A percentile compares a stretch with the other conserved stretches of the same genome.
Conservation (phyloP, 1,140 invertebrate genomes). For the Bombus waltoni region DNA sequence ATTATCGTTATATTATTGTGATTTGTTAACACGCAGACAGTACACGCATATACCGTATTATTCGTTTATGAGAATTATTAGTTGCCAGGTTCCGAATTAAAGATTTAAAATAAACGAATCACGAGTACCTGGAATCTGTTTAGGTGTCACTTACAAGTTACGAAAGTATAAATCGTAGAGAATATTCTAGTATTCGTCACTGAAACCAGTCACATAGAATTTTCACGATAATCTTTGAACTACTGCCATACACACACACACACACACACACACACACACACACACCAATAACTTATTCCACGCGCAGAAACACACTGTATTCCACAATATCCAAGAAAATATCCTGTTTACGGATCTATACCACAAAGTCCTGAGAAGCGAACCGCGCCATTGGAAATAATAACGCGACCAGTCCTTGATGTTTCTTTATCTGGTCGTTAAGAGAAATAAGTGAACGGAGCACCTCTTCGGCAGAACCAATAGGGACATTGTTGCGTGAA, state of each 20-base stretch:
- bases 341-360: conserved; percentile 19
- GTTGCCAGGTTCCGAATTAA: too few species aligned
- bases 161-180: too few species aligned
- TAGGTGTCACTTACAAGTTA: too few species aligned
- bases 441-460: conserved; percentile 75
- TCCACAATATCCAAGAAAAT: not conserved
- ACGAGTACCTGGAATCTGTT: too few species aligned
- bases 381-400: conserved; percentile 77
- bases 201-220: not conserved
- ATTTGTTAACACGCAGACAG: too few species aligned
- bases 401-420: conserved; percentile 67
- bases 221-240: not conserved
- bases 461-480: conserved; percentile 53
- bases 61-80: too few species aligned
- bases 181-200: too few species aligned
- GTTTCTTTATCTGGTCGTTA: conserved; percentile 74
- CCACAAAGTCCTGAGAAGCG: conserved; percentile 66
- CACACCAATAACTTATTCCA: not conserved
- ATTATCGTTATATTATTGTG: too few species aligned
- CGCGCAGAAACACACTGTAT: not conserved
- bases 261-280: not conserved
- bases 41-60: too few species aligned
- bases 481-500: conserved; percentile 75
- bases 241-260: not conserved
- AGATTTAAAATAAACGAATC: too few species aligned